Base-by-base conservation (phyloP, 2,888 invertebrate genomes). In the Latrodectus elegans region DNA sequence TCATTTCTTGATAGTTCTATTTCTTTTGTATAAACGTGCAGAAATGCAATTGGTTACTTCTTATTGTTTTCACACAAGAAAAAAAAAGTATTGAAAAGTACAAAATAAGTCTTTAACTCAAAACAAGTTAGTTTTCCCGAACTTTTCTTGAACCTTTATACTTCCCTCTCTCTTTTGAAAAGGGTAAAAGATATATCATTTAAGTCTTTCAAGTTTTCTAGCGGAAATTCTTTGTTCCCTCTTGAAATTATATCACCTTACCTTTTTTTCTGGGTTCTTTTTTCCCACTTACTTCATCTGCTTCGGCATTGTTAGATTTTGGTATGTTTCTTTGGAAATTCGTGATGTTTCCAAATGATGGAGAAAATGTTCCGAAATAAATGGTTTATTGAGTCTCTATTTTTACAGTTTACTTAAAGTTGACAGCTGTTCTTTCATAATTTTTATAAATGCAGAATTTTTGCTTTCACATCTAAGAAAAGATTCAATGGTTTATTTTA, bases 171-270 rank as follows among this genome's bases (percentile, higher is more conserved):
- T 55, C 71, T 79, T 78, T 68, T 70, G 72, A 80, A 72, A 22
- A 22, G 51, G 60, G 60, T 17, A 71, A 71, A 73, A 72, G 81
- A 81, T 81, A 81, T 65, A 81, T 81, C 81, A 73, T 81, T 81
- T 81, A 81, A 81, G 81, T 22, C 22, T 22, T 22, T 22, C 22
- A 22, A 22, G 22, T 22, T 22, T 73, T 80, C 65, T 73, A 53
- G 73, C 73, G 17, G 60, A 81, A 81, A 51, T 81, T 81, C 79
- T 81, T 81, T 81, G 81, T 81, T 81, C 73, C 81, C 73, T 60
- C 81, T 53, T 73, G 81, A 81, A 81, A 81, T 81, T 81, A 81
- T 80, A 80, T 80, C 81, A 81, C 81, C 38, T 73, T 73, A 72
- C 64, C 64, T 67, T 65, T 64, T 12, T 11, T 11, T 14, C 11